Evolutionary conservation across 2,113 vertebrate species (phyloP), one percentile per base, ranked within the genome.

Genomic region (Prinia subflava): DNA sequence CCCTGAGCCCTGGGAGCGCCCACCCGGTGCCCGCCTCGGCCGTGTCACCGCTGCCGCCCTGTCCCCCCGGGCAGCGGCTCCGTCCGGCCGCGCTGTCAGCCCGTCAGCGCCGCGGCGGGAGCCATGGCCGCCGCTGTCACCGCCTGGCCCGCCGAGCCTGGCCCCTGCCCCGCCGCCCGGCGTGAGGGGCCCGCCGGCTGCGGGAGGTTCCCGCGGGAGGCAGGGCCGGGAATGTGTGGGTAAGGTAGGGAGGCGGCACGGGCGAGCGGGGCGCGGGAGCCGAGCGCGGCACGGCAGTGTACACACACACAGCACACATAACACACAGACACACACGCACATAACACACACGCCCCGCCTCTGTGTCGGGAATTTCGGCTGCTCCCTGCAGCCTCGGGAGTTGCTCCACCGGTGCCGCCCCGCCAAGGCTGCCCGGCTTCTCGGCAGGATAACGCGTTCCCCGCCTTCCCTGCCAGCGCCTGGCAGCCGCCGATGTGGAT

Each of bases 81-180:
- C 31, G 60, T 35, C 77, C 77, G 41, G 62, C 65, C 55, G 65
- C 55, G 55, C 68, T 82, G 78, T 83, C 89, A 77, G 89, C 55
- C 86, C 87, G 89, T 92, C 95, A 83, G 67, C 42, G 80, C 55
- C 50, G 77, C 63, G 75, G 92, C 37, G 74, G 86, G 92, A 93
- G 85, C 94, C 88, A 95, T 96, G 95, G 95, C 95, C 56, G 95
- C 92, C 90, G 92, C 92, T 77, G 94, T 95, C 95, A 92, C 78
- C 41, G 74, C 55, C 84, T 67, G 76, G 76, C 60, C 60, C 74
- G 91, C 85, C 67, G 28, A 56, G 62, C 55, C 55, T 47, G 21
- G 74, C 86, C 37, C 15, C 42, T 89, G 74, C 55, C 86, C 91
- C 68, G 68, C 55, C 37, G 68, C 23, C 55, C 44, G 83, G 73